These are phyloP conservation scores for Noctuana brunneofusca DNA, from an alignment of 2,888 invertebrate species.

Conservation along the genomic window DNA sequence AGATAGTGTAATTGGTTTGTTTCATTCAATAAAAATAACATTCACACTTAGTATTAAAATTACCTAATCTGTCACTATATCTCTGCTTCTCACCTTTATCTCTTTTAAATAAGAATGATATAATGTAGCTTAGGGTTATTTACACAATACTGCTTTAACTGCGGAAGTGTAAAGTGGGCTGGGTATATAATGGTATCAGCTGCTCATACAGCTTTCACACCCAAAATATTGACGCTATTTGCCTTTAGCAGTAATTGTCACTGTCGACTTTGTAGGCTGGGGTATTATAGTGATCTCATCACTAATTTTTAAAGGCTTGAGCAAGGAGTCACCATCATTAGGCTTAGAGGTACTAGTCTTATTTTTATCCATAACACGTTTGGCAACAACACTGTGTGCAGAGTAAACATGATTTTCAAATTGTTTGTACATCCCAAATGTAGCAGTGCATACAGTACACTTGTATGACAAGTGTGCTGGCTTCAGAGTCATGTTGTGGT, in stretches of 20 bases:
- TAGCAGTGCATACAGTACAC: conserved; percentile 97
- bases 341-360: conserved; percentile 67
- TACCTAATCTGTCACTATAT: conserved; percentile 55
- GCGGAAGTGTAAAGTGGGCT: conserved; percentile 58
- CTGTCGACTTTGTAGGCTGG: conserved; percentile 86
- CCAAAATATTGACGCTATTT: conserved; percentile 65
- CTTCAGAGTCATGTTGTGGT: conserved; percentile 96
- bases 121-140: conserved; percentile 62
- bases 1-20: conserved; percentile 43
- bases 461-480: conserved; percentile 97
- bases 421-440: conserved; percentile 97
- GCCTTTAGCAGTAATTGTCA: conserved; percentile 75
- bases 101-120: conserved; percentile 61
- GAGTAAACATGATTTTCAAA: conserved; percentile 98
- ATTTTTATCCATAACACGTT: conserved; percentile 92
- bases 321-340: conserved; percentile 77
- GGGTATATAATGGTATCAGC: conserved; percentile 40
- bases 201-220: conserved; percentile 49
- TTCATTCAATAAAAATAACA: conserved; percentile 59
- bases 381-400: conserved; percentile 95
- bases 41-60: conserved; percentile 59
- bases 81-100: conserved; percentile 57
- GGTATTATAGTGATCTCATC: conserved; percentile 96
- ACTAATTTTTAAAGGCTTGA: conserved; percentile 94
- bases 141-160: conserved; percentile 75